phyloP scores from a whole-genome alignment of 2,888 invertebrate species.

The Venusia cambrica region DNA sequence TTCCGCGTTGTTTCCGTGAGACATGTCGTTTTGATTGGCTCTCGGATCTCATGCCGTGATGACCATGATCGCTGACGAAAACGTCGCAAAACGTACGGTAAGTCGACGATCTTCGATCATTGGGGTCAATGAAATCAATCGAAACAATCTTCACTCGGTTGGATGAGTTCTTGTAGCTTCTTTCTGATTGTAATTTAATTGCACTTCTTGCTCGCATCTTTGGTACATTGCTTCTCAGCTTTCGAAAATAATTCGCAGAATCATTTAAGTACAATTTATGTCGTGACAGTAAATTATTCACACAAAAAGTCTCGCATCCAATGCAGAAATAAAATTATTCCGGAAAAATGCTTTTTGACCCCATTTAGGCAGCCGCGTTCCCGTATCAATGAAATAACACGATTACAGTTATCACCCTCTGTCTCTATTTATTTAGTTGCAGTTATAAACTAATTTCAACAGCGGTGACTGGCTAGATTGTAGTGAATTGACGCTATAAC shows the following conservation, averaged over 20 bases:
- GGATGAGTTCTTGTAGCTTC: slow-evolving; percentile 20
- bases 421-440: slow-evolving; percentile 35
- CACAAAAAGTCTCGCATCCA: slow-evolving; percentile 14
- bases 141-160: slow-evolving; percentile 36
- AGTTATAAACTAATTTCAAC: slow-evolving; percentile 19
- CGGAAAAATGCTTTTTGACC: slow-evolving; percentile 57
- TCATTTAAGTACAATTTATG: slow-evolving; percentile 13
- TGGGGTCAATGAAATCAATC: slow-evolving; percentile 61
- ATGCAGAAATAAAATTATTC: slow-evolving; percentile 29
- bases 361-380: slow-evolving; percentile 47
- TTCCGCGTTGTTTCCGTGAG: slow-evolving; percentile 53
- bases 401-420: slow-evolving; percentile 38
- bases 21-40: slow-evolving; percentile 60
- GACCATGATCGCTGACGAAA: slow-evolving; percentile 50
- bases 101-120: slow-evolving; percentile 39
- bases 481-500: slow-evolving; percentile 23
- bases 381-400: slow-evolving; percentile 39
- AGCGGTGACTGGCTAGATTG: slow-evolving; percentile 6
- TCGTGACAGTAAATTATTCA: slow-evolving; percentile 23
- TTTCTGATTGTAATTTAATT: slow-evolving; percentile 26
- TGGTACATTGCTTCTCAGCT: slow-evolving; percentile 25
- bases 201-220: slow-evolving; percentile 24
- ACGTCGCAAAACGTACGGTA: slow-evolving; percentile 48
- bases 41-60: slow-evolving; percentile 35
- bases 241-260: slow-evolving; percentile 27